A percentile compares a stretch with the other conserved stretches of the same genome.
Evolutionary conservation across 2,888 invertebrate genomes (phyloP).

Genomic region (Trissolcus japonicus): DNA sequence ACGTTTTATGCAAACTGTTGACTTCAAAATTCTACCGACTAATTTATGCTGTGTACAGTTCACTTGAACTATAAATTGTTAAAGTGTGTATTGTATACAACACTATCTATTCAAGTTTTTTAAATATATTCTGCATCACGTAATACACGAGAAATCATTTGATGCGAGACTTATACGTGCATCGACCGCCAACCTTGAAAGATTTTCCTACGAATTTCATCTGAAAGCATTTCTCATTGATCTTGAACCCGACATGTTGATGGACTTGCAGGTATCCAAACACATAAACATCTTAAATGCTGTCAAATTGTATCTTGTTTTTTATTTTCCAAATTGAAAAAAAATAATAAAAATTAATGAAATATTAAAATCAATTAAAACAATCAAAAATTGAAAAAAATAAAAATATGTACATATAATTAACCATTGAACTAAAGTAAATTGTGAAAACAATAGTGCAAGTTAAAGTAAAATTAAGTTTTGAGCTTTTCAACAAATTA

Average conservation of each 20-base stretch:
- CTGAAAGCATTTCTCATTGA: constrained; percentile 11
- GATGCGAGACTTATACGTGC: constrained; percentile 54
- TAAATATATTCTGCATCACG: constrained; percentile 52
- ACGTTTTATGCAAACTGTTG: no score
- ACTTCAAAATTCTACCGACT: no score
- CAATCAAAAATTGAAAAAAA: no score
- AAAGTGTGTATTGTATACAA: constrained; percentile 14
- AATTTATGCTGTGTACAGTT: constrained; percentile 5
- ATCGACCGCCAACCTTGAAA: constrained; percentile 27
- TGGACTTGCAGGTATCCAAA: no score
- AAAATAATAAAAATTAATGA: no score
- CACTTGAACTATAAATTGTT: constrained; percentile 19
- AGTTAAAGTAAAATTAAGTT: constrained; percentile 2
- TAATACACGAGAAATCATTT: constrained; percentile 56
- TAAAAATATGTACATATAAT: no score
- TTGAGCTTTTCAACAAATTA: constrained; percentile 43
- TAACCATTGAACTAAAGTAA: no score
- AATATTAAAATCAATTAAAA: no score
- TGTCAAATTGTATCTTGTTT: no score
- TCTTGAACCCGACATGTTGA: constrained; percentile 6
- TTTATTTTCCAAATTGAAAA: no score
- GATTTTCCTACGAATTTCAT: constrained; percentile 26
- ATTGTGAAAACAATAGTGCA: not conserved
- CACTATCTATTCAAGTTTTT: constrained; percentile 8
- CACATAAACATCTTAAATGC: no score